Evolutionary conservation across 1,140 invertebrate species (phyloP), one percentile per base, ranked within the genome.

Genomic region (Caenorhabditis inopinata): DNA sequence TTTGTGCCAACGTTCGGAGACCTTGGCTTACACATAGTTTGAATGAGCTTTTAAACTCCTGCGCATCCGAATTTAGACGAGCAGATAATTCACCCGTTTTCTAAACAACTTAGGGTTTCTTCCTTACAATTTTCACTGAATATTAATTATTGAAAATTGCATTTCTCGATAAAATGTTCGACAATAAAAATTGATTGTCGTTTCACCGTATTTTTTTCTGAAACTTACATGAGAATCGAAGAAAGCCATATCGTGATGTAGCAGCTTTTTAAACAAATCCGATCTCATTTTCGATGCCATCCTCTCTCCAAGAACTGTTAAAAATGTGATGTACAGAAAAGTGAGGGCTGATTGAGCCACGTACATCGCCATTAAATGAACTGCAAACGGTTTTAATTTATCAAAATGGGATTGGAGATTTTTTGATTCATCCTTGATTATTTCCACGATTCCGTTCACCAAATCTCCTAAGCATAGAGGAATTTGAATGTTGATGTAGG

Each of bases 21-120:
- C 96, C 95, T 89, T 95, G 94, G 4, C 95, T 94, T 78, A 97
- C 92, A 53, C 93, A 93, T 82, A 93, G 92, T 89, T 97, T 97
- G 87, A 97, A 97, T 4, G 94, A 94, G 85, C 95, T 95, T 90
- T 98, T 97, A 87, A 97, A 97, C 85, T 97, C 95, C 89, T 97
- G 96, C 21, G 97, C 93, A 91, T 98, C 96, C 83, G 93, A 92
- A 27, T 95, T 96, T 76, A 97, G 89, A 86, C 94, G 92, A 89
- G 94, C 95, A 38, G 96, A 92, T 53, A 97, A 91, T 90, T 97
- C 95, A 14, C 96, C 95, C 16, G 94, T 95, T 86, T 94, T 92
- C 87, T 95, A 93, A 23, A 12, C n/a, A n/a, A n/a, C n/a, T n/a
- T n/a, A n/a, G n/a, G n/a, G n/a, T n/a, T n/a, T n/a, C n/a, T n/a